Conservation (phyloP, 1,140 invertebrate species). For the Anoplolepis gracilipes region DNA sequence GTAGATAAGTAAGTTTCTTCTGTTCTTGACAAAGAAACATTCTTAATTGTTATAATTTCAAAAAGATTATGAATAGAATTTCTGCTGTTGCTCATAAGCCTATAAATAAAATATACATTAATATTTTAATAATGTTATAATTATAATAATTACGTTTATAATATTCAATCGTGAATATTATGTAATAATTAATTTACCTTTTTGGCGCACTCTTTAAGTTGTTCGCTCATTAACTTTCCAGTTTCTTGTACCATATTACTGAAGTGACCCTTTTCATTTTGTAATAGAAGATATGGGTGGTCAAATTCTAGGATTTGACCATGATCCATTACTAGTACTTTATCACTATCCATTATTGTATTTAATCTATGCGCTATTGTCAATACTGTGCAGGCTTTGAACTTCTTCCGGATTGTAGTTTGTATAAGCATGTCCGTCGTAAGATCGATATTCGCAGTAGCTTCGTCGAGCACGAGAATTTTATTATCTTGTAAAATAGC, state of each 20-base stretch:
- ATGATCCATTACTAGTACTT: constrained; percentile 84
- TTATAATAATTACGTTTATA: too few species aligned
- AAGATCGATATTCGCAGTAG: constrained; percentile 91
- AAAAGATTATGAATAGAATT: not conserved
- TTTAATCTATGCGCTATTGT: constrained; percentile 88
- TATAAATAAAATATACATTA: constrained; percentile 41
- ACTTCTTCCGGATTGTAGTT: constrained; percentile 87
- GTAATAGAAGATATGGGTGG: constrained; percentile 86
- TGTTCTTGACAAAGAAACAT: not conserved
- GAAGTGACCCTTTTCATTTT: constrained; percentile 82
- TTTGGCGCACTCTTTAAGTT: constrained; percentile 83
- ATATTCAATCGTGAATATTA: too few species aligned
- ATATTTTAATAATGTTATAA: not conserved
- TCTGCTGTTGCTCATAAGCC: constrained; percentile 47
- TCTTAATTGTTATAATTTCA: not conserved
- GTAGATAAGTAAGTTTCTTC: not conserved
- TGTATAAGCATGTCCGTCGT: constrained; percentile 89
- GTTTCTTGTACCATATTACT: constrained; percentile 85
- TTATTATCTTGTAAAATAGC: constrained; percentile 90
- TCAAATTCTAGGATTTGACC: constrained; percentile 87
- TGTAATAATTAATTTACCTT: constrained; percentile 71
- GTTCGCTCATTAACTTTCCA: constrained; percentile 80
- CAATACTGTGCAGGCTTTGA: constrained; percentile 88
- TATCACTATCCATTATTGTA: constrained; percentile 86
- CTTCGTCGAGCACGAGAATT: constrained; percentile 91